Evolutionary conservation across 2,797 vertebrate species (phyloP), one percentile per base, ranked within the genome.

Genomic region (Enteromius unitaeniatus): DNA sequence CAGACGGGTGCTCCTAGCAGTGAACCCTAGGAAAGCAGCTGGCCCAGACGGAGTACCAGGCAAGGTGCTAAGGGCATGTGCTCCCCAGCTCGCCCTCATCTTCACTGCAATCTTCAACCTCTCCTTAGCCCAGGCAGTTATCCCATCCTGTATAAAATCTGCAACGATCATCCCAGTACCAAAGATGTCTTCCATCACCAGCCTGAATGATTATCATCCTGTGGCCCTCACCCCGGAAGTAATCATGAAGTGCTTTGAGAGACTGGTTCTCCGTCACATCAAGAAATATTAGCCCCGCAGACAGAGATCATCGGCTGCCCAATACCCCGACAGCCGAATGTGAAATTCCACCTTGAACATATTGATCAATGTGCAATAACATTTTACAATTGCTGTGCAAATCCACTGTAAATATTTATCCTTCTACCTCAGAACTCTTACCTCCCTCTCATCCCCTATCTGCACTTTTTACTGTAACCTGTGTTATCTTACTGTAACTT

Each of bases 101-200:
- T 21, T 81, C 13, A 62, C 79, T 9, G 47, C 0, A 45, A 26
- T 81, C 26, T 72, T 72, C 34, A 68, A 53, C 10, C 2, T 53
- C 3, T 80, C 64, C 13, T 49, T 70, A n/a, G 26, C 77, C 26
- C 77, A 47, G 23, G 77, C 26, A 49, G 60, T 79, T 23, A 67
- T 65, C 17, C 37, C 3, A 0, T 65, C 77, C 60, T 47, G 60
- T 4, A 1, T 67, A 67, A 79, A 79, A 49, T 26, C 42, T 31
- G 15, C 60, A 15, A 79, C 26, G 67, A 67, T 79, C 42, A 51
- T 65, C 11, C 77, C 26, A 49, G 77, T 67, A 9, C 42, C 5
- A 6, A 79, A 67, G 23, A 79, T 64, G 60, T 65, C 17, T 51
- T 15, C 42, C 42, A 67, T 67, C 34, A 78, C 37, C 23, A 78